phyloP scores from a whole-genome alignment of 2,797 vertebrate genomes.

The Gymnopithys bicolor region DNA sequence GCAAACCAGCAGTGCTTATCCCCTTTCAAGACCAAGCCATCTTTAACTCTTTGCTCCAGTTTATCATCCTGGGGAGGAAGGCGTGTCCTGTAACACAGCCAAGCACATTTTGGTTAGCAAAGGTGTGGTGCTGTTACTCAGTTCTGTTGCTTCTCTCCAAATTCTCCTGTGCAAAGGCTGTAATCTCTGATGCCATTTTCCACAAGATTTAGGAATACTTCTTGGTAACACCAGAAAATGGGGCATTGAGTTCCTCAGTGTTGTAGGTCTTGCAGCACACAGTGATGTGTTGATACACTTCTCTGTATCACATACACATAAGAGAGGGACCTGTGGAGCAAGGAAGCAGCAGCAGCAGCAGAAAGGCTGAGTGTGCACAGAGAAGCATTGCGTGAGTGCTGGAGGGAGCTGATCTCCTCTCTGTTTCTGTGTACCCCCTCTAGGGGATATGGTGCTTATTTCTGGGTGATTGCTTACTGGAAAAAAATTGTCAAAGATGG shows the following conservation, averaged over 20 bases:
- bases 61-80: not conserved
- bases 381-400: not conserved
- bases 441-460: not conserved
- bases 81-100: not conserved
- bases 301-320: not conserved
- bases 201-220: not conserved
- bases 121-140: not conserved
- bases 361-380: not conserved
- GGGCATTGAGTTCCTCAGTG: not conserved
- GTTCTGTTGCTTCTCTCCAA: not conserved
- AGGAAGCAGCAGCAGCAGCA: not conserved
- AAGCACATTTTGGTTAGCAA: not conserved
- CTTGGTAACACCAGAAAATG: not conserved
- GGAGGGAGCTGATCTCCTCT: not conserved
- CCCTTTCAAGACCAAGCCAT: not conserved
- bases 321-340: not conserved
- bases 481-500: not conserved
- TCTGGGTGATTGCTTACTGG: not conserved
- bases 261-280: not conserved
- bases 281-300: not conserved
- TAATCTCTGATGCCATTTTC: not conserved
- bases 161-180: not conserved
- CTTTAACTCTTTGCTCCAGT: not conserved
- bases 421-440: not conserved
- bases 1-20: not conserved